Base-by-base conservation (phyloP, 2,888 invertebrate genomes). In the Rhabditoides inermis region DNA sequence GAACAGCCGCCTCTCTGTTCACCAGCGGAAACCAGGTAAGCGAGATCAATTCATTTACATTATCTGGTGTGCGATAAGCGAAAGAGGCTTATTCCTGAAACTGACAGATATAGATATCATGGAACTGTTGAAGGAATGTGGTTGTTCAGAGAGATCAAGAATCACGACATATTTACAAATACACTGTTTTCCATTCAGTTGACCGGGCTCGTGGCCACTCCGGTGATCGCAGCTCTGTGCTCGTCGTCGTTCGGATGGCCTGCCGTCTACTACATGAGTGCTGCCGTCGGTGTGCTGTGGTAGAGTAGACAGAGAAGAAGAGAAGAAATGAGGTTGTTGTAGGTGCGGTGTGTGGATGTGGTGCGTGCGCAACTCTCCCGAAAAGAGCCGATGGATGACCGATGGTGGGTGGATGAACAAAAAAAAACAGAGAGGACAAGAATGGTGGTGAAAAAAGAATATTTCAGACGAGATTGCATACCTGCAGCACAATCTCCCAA, bases 1-100 rank as follows among this genome's bases (percentile, higher is more conserved):
- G 60, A 41, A 55, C 65, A 2, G 70, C 67, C 2, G 65, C 65
- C 12, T 55, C 69, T 1, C 39, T 70, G 2, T 70, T 63, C 56
- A 70, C 70, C 2, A 49, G 64, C 3, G 70, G 69, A 37, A 70
- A 68, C 49, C 70, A 70, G 45, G 18, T 67, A 12, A n/a, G n/a
- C n/a, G n/a, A n/a, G n/a, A n/a, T n/a, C n/a, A n/a, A n/a, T n/a
- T 48, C 53, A n/a, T 47, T 46, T 51, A 25, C n/a, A 12, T 41
- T n/a, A 28, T 18, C 18, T 44, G 26, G 7, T 44, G 44, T 25
- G 6, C 5, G 12, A 6, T 25, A n/a, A 44, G 15, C 25, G 10
- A 26, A 26, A 25, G 6, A 10, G 28, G 40, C 35, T 2, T 6
- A 28, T 1, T 1, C 20, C 27, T 27, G 5, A 15, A 30, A 40